A percentile compares a stretch with the other conserved stretches of the same genome.
Evolutionary conservation across 2,888 invertebrate species (phyloP).

Genomic region (Dyspetes luteomarginatus): DNA sequence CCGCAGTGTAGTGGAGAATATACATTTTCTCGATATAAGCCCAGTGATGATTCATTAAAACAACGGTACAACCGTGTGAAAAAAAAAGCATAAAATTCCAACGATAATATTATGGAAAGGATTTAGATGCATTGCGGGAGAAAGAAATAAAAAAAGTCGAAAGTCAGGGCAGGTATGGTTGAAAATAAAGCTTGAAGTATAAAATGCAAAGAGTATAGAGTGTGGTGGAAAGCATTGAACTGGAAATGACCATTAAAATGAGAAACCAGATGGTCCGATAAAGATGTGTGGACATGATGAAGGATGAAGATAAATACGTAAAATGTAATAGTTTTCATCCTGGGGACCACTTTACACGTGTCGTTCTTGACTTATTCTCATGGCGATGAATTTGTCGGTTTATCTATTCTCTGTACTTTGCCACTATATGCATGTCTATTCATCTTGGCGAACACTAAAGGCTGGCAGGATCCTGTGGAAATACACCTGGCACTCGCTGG

Average conservation of each 20-base stretch:
- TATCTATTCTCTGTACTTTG: not conserved
- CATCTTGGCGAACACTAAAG: not conserved
- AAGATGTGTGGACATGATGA: not conserved
- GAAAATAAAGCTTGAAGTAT: not conserved
- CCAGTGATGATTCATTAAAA: not conserved
- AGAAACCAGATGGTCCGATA: no score
- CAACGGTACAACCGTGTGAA: not conserved
- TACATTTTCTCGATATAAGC: constrained; percentile 10
- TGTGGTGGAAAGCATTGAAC: not conserved
- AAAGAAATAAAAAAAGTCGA: not conserved
- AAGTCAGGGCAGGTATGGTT: constrained; percentile 6
- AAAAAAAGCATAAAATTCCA: constrained; percentile 24
- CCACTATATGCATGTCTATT: not conserved
- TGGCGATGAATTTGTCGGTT: not conserved
- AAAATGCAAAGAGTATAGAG: not conserved
- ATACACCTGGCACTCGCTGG: not conserved
- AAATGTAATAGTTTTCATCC: not conserved
- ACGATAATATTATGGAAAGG: constrained; percentile 12
- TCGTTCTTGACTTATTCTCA: not conserved
- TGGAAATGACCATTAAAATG: no score
- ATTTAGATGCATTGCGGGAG: not conserved
- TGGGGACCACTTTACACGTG: not conserved
- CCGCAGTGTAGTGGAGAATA: not conserved
- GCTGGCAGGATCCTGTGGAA: not conserved
- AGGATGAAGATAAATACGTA: not conserved